Evolutionary conservation across 2,888 invertebrate genomes (phyloP), one percentile per base, ranked within the genome.

Genomic region (Lycaena phlaeas): DNA sequence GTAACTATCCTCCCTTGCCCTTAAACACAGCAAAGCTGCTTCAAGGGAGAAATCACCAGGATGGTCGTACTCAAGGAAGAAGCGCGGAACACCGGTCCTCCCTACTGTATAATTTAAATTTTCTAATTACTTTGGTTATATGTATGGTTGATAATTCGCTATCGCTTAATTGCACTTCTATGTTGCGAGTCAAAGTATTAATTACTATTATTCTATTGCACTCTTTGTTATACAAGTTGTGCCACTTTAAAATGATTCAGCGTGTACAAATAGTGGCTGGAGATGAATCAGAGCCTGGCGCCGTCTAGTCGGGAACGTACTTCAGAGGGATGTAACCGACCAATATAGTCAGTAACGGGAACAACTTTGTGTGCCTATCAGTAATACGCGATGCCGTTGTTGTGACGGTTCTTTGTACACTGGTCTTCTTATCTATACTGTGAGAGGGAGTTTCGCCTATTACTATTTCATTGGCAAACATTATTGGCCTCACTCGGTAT

Each of bases 221-320:
- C 12, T 36, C 7, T 5, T 9, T 10, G 26, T 12, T 25, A 22
- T 25, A 14, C 26, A 22, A 5, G 9, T 25, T 36, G 26, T 26
- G 26, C 22, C 14, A 36, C 25, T 36, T 36, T 36, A 36, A 36
- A 36, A 36, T 36, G 26, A 36, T 14, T 36, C 36, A 36, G 36
- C 26, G 25, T 25, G 17, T 31, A n/a, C 12, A 26, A 31, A 40
- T 17, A 30, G 28, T 38, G 40, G 14, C 31, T 26, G 40, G 43
- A 48, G 47, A 50, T 51, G 52, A 52, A 45, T 52, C 52, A 49
- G 42, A 44, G 42, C 47, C 43, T 42, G 56, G 52, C 56, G 55
- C 52, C 54, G 56, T 54, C 56, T 54, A 45, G 56, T 45, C 54
- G 50, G 47, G 36, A 36, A 50, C 50, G 47, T 48, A 48, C 44